These are phyloP conservation scores for Drosophila robusta DNA, from an alignment of 2,888 invertebrate genomes.

Conservation along the genomic window DNA sequence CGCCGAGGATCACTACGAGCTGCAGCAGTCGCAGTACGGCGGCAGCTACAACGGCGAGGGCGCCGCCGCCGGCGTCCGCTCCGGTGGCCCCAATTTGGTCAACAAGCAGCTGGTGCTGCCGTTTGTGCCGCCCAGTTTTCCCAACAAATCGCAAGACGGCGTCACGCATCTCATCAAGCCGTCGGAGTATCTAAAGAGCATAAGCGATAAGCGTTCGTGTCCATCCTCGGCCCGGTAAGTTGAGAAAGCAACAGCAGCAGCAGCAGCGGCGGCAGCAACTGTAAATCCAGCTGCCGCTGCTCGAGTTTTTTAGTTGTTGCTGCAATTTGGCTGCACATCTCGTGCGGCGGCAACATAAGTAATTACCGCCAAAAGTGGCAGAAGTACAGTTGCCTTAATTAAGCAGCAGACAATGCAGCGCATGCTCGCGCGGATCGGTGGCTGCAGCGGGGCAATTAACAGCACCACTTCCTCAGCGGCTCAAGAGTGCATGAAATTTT, in stretches of 20 bases:
- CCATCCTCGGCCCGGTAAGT: conserved; percentile 86
- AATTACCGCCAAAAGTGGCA: conserved; percentile 61
- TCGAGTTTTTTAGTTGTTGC: conserved; percentile 17
- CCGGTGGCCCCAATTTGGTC: conserved; percentile 88
- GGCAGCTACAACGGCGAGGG: conserved; percentile 57
- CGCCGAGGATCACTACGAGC: conserved; percentile 82
- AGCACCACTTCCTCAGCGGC: conserved; percentile 55
- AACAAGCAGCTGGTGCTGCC: conserved; percentile 94
- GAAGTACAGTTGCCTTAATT: conserved; percentile 72
- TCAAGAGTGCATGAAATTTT: conserved; percentile 81
- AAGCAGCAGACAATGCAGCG: conserved; percentile 47
- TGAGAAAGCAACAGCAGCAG: conserved; percentile 31
- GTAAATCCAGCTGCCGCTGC: not conserved
- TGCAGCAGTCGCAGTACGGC: conserved; percentile 82
- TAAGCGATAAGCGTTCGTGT: conserved; percentile 88
- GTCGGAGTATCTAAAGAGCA: conserved; percentile 95
- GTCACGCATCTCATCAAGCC: conserved; percentile 95
- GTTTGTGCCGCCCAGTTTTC: conserved; percentile 96
- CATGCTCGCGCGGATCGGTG: conserved; percentile 19
- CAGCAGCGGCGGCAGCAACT: conserved; percentile 3
- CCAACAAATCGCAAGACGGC: conserved; percentile 88
- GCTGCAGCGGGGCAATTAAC: conserved; percentile 56
- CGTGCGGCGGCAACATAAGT: conserved; percentile 68
- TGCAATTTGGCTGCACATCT: conserved; percentile 61
- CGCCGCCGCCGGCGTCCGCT: conserved; percentile 63